These are phyloP conservation scores for Archilochus colubris DNA, from an alignment of 2,113 vertebrate species.

Conservation along the genomic window DNA sequence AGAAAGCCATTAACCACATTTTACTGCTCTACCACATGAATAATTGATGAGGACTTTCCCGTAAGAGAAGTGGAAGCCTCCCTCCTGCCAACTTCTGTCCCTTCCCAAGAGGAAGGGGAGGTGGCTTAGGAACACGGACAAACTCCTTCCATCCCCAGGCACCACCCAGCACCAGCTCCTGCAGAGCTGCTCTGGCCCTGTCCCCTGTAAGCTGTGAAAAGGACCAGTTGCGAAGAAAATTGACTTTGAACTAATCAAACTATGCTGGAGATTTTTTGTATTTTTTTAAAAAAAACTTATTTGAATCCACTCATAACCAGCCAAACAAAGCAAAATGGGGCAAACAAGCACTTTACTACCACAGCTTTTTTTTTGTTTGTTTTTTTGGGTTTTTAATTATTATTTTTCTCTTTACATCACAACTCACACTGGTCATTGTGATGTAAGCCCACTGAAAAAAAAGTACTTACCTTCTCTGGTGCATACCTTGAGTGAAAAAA, in stretches of 20 bases:
- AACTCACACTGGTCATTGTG: slow-evolving; percentile 88
- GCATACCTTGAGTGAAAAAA: slow-evolving; percentile 80
- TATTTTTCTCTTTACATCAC: slow-evolving; percentile 85
- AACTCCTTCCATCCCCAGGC: background rate
- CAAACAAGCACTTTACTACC: slow-evolving; percentile 99
- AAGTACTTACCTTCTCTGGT: slow-evolving; percentile 78
- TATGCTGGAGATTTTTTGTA: slow-evolving; percentile 89
- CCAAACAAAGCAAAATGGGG: slow-evolving; percentile 98
- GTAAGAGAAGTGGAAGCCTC: background rate
- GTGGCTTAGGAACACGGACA: background rate
- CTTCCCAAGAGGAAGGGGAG: background rate
- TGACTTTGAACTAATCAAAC: slow-evolving; percentile 94
- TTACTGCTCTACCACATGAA: background rate
- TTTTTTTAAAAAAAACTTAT: slow-evolving; percentile 75
- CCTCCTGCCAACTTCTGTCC: background rate
- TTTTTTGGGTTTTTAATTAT: background rate
- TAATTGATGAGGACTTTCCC: background rate
- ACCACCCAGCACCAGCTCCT: background rate
- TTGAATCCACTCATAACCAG: slow-evolving; percentile 99
- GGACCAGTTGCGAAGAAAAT: slow-evolving; percentile 95
- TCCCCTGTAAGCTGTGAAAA: slow-evolving; percentile 96
- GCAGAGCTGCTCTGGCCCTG: background rate
- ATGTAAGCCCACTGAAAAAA: slow-evolving; percentile 87
- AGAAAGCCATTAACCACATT: background rate
- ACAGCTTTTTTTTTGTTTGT: slow-evolving; percentile 76